Evolutionary conservation across 2,113 vertebrate species (phyloP).

Genomic region (Pitta sordida): DNA sequence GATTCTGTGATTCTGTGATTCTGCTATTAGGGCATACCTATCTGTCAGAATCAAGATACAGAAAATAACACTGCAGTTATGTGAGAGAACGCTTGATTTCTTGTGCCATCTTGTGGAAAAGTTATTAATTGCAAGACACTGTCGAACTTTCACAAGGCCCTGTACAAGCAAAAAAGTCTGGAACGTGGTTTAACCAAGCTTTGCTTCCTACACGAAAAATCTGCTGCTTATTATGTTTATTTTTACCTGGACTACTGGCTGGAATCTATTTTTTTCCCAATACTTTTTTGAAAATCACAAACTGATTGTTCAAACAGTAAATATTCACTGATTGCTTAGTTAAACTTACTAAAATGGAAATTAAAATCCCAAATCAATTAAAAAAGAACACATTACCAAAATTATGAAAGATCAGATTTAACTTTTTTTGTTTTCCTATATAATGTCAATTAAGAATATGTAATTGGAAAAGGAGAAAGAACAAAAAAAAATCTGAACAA

Average conservation of each 20-base stretch:
- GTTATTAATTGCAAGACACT: neutral
- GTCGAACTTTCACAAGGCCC: neutral
- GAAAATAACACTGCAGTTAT: neutral
- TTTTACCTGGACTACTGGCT: neutral
- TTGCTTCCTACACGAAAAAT: neutral
- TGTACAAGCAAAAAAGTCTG: neutral
- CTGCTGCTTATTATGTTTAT: neutral
- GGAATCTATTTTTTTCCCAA: neutral
- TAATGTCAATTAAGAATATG: neutral
- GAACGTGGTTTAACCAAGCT: accelerated
- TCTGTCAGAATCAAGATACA: constrained; percentile 11
- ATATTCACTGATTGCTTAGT: constrained; percentile 14
- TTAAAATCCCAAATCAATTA: neutral
- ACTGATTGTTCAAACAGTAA: constrained; percentile 5
- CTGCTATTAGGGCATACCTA: constrained; percentile 30
- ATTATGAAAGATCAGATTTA: constrained; percentile 10
- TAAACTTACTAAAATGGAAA: constrained; percentile 48
- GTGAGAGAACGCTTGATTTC: neutral
- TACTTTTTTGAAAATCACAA: neutral
- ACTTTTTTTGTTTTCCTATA: constrained; percentile 8
- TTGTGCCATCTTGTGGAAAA: constrained; percentile 60
- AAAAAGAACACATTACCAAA: neutral
- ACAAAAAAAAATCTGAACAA: neutral
- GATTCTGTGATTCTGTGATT: no score
- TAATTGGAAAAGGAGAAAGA: constrained; percentile 17